Evolutionary conservation across 2,113 vertebrate genomes (phyloP).

Genomic region (Ahaetulla prasina): DNA sequence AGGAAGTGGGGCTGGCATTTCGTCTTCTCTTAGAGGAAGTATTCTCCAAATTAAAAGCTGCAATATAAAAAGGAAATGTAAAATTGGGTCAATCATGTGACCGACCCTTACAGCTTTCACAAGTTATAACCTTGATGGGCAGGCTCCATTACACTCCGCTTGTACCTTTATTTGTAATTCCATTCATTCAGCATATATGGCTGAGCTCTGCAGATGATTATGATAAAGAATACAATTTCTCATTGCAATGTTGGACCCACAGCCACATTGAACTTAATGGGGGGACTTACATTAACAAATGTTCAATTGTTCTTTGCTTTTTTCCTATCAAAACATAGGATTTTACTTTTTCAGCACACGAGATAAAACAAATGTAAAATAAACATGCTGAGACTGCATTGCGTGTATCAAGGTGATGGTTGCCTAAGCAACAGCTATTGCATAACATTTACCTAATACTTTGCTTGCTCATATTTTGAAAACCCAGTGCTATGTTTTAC

Average conservation of each 20-base stretch:
- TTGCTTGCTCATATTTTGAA: slow-evolving; percentile 1
- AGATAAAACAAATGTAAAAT: slow-evolving; percentile 45
- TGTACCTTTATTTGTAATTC: background rate
- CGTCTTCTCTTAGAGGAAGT: background rate
- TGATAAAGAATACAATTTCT: background rate
- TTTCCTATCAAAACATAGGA: slow-evolving; percentile 35
- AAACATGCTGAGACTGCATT: slow-evolving; percentile 52
- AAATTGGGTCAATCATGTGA: background rate
- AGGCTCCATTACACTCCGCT: background rate
- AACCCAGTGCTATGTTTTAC: slow-evolving; percentile 28
- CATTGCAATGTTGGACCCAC: background rate
- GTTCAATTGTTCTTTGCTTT: background rate
- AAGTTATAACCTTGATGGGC: background rate
- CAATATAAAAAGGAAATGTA: slow-evolving; percentile 13
- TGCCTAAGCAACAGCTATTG: slow-evolving; percentile 63
- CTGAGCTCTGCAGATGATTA: background rate
- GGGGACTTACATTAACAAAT: background rate
- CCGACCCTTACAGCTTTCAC: background rate
- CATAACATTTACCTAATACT: slow-evolving; percentile 53
- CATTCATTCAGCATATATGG: background rate
- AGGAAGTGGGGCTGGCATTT: background rate
- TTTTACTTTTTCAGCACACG: slow-evolving; percentile 31
- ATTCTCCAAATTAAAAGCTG: slow-evolving; percentile 23
- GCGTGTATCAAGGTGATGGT: slow-evolving; percentile 61
- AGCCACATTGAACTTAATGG: background rate